These are phyloP conservation scores for Meganola albula DNA, from an alignment of 2,888 invertebrate genomes.

Conservation along the genomic window DNA sequence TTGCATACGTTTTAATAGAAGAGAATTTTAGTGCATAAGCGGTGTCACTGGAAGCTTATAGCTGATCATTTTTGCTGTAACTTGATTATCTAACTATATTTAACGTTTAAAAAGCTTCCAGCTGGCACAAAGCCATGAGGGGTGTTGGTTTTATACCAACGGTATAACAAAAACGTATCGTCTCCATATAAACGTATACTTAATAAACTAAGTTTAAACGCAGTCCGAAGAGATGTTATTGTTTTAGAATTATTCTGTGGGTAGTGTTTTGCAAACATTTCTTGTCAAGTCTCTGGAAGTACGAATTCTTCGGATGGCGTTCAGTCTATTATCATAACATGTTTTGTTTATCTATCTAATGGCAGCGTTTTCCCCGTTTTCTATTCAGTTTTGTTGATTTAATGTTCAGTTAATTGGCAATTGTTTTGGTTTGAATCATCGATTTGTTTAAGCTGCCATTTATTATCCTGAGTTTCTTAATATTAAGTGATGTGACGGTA, in stretches of 20 bases:
- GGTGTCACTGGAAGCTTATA: slow-evolving; percentile 67
- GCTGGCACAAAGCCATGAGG: slow-evolving; percentile 73
- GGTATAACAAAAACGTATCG: slow-evolving; percentile 72
- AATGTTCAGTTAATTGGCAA: slow-evolving; percentile 33
- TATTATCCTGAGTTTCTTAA: slow-evolving; percentile 26
- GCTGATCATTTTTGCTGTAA: slow-evolving; percentile 31
- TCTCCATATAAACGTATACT: slow-evolving; percentile 61
- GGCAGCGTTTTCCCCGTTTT: slow-evolving; percentile 62
- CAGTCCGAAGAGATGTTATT: slow-evolving; percentile 65
- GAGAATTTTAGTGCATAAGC: slow-evolving; percentile 65
- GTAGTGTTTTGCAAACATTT: slow-evolving; percentile 72
- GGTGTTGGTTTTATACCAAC: slow-evolving; percentile 74
- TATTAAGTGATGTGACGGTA: slow-evolving; percentile 31
- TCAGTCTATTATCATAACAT: slow-evolving; percentile 71
- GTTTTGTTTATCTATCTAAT: slow-evolving; percentile 71
- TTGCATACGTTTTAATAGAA: slow-evolving; percentile 35
- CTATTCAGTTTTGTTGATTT: slow-evolving; percentile 44
- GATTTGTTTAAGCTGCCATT: slow-evolving; percentile 26
- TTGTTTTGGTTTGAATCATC: slow-evolving; percentile 33
- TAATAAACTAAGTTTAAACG: slow-evolving; percentile 56
- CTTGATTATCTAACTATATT: slow-evolving; percentile 40
- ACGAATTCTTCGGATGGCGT: slow-evolving; percentile 72
- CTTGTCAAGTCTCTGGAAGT: slow-evolving; percentile 47
- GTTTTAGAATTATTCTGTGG: slow-evolving; percentile 55
- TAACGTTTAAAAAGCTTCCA: slow-evolving; percentile 63